Percentiles rank a stretch among this genome's conserved stretches.
Conservation (phyloP, 1,140 invertebrate species). For the Tetranychus urticae region DNA sequence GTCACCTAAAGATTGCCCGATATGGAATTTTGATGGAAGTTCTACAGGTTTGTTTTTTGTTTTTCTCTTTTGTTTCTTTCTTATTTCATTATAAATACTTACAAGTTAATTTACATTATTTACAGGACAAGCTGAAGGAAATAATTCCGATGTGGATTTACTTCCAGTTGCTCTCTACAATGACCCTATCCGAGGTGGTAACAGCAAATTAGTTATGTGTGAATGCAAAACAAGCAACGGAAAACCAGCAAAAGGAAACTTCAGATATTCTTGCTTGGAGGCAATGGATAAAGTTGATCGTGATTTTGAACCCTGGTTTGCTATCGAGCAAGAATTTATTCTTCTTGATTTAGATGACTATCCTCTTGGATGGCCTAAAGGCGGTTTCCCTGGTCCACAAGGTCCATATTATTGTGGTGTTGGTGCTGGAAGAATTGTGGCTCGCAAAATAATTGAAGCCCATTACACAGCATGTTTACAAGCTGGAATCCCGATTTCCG, state of each 20-base stretch:
- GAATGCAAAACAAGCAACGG: slow-evolving; percentile 29
- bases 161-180: slow-evolving; percentile 66
- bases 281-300: slow-evolving; percentile 22
- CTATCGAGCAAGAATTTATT: slow-evolving; percentile 81
- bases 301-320: slow-evolving; percentile 57
- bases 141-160: slow-evolving; percentile 61
- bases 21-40: slow-evolving; percentile 91
- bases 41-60: slow-evolving; percentile 16
- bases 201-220: slow-evolving; percentile 74
- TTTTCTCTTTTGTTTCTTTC: neutral
- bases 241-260: slow-evolving; percentile 33
- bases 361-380: slow-evolving; percentile 83
- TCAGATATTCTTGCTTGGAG: slow-evolving; percentile 10
- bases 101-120: neutral
- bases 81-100: neutral
- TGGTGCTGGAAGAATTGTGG: slow-evolving; percentile 76
- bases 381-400: slow-evolving; percentile 71
- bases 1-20: slow-evolving; percentile 40
- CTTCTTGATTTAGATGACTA: slow-evolving; percentile 42
- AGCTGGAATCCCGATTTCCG: slow-evolving; percentile 63
- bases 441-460: slow-evolving; percentile 74
- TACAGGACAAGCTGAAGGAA: slow-evolving; percentile 27
- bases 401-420: slow-evolving; percentile 91
- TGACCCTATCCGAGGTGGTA: slow-evolving; percentile 61
- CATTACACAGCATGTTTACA: slow-evolving; percentile 62